A percentile compares a stretch with the other conserved stretches of the same genome.
Conservation (phyloP, 2,113 vertebrate genomes). For the Ornithorhynchus anatinus region DNA sequence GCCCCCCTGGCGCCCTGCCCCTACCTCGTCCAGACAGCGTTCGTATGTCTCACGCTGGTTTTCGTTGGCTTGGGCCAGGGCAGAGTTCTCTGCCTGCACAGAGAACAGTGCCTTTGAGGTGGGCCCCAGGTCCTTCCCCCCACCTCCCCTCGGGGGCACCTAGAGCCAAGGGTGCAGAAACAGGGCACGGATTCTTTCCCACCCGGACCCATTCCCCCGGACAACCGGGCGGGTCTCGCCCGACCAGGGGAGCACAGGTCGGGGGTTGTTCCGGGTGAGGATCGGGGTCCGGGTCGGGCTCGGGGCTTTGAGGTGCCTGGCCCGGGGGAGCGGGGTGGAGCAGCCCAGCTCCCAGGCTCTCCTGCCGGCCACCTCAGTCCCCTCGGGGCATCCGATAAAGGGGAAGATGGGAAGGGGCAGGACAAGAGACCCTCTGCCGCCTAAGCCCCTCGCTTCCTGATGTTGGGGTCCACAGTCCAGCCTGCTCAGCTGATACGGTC, state of each 20-base stretch:
- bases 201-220: conserved; percentile 25
- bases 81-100: conserved; percentile 86
- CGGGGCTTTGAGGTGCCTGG: too few species aligned
- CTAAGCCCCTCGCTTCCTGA: background rate
- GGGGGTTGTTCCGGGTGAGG: background rate
- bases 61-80: conserved; percentile 90
- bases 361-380: too few species aligned
- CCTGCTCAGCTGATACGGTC: too few species aligned
- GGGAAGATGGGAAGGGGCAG: too few species aligned
- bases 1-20: background rate
- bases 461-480: background rate
- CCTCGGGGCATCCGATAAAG: too few species aligned
- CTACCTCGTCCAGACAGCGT: conserved; percentile 93
- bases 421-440: background rate
- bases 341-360: too few species aligned
- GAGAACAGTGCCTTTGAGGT: background rate
- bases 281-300: too few species aligned
- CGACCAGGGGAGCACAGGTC: background rate
- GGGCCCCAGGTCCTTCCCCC: background rate
- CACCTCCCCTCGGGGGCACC: conserved; percentile 14
- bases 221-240: too few species aligned
- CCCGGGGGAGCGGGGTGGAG: too few species aligned
- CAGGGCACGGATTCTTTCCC: conserved; percentile 28
- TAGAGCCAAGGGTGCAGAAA: conserved; percentile 36
- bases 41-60: conserved; percentile 93